Evolutionary conservation across 2,888 invertebrate genomes (phyloP), one percentile per base, ranked within the genome.

Genomic region (Ischnus inquisitorius): DNA sequence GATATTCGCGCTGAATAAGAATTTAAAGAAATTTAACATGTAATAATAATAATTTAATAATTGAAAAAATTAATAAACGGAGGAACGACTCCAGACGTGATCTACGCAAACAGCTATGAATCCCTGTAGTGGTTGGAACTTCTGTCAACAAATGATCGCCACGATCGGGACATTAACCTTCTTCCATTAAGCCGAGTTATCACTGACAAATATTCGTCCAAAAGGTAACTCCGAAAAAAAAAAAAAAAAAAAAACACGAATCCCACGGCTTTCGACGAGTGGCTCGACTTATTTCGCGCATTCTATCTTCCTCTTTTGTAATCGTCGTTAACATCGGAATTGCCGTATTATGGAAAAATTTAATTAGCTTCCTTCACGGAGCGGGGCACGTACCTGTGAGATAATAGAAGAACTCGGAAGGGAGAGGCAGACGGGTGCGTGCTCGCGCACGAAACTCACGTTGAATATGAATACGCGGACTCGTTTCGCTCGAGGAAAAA

Each of bases 311-410:
- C 41, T 64, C 78, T 65, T 69, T 74, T 67, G 86, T 78, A 87
- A 83, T 79, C 85, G 79, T 71, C 85, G 84, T 88, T 88, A 89
- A 89, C 90, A 88, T 90, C 86, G 82, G 84, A 88, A 89, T 88
- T 84, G 83, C 85, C 85, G 83, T 88, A 88, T 90, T 88, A 89
- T 85, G 87, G 87, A 88, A 88, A 90, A 90, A 90, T 90, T 90
- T 91, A 91, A 92, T 92, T 90, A 90, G 88, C 86, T 90, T 90
- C 87, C 87, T 83, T 83, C 68, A 54, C 57, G 28, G 25, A 43
- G 77, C 76, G 71, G 71, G 68, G 82, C 85, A 86, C 87, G 85
- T 79, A 76, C 80, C 83, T 76, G 54, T 51, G 77, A 87, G 89
- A 88, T 91, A 89, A 91, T 89, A 84, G 88, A 87, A 87, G 88